A percentile compares a stretch with the other conserved stretches of the same genome.
These are phyloP conservation scores for Lydus trimaculatus DNA, from an alignment of 2,888 invertebrate species.

Conservation along the genomic window DNA sequence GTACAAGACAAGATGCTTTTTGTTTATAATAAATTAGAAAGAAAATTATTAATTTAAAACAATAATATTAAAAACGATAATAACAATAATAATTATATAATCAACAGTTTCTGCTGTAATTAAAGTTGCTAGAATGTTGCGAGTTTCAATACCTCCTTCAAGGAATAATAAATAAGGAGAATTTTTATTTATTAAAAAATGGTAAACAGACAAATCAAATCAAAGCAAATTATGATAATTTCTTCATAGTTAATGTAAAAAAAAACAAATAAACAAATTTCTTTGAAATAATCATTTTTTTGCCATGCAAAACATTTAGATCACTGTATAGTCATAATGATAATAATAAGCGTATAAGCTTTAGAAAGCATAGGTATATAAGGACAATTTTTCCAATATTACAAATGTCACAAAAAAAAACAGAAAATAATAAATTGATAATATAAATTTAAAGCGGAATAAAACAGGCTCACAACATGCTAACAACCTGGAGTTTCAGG, in stretches of 20 bases:
- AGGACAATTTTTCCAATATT: conserved; percentile 24
- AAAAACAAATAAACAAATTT: conserved; percentile 36
- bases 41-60: conserved; percentile 33
- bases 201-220: conserved; percentile 11
- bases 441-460: conserved; percentile 28
- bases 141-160: conserved; percentile 50
- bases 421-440: conserved; percentile 19
- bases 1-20: conserved; percentile 1
- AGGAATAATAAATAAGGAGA: conserved; percentile 28
- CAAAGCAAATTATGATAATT: conserved; percentile 10
- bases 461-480: conserved; percentile 62
- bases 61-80: conserved; percentile 24
- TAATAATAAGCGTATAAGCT: conserved; percentile 31
- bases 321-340: conserved; percentile 21
- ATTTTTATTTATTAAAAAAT: conserved; percentile 20
- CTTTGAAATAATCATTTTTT: conserved; percentile 31
- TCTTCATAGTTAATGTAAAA: neutral
- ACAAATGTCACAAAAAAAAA: conserved; percentile 23
- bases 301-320: conserved; percentile 39
- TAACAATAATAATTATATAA: conserved; percentile 34
- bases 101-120: conserved; percentile 53
- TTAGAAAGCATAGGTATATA: conserved; percentile 34
- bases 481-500: conserved; percentile 59
- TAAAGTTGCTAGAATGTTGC: conserved; percentile 65
- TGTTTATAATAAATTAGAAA: conserved; percentile 39